These are phyloP conservation scores for Cyprinus carpio DNA, from an alignment of 2,113 vertebrate genomes.

Conservation along the genomic window DNA sequence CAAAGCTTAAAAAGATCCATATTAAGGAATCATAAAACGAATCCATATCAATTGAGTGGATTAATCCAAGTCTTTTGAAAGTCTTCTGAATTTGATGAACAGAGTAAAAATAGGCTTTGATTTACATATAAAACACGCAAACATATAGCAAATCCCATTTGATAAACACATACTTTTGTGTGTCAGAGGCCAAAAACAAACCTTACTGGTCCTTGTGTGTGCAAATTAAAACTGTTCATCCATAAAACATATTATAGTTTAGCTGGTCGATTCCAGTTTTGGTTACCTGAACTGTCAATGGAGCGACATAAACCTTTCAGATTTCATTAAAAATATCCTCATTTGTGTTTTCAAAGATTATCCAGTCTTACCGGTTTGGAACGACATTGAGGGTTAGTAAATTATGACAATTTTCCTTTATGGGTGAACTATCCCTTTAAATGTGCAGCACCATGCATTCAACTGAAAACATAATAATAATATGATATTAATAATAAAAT, in stretches of 20 bases:
- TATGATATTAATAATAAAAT: background rate
- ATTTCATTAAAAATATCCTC: background rate
- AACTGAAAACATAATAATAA: background rate
- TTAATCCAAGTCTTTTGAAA: background rate
- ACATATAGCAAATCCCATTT: background rate
- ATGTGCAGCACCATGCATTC: background rate
- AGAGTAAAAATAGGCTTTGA: background rate
- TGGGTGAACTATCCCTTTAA: background rate
- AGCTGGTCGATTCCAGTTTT: background rate
- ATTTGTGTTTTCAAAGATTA: background rate
- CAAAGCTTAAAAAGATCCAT: background rate
- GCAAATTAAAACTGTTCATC: conserved; percentile 2
- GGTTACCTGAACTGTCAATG: background rate
- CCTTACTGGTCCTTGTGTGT: background rate
- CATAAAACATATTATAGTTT: background rate
- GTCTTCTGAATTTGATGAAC: too few relatives aligned
- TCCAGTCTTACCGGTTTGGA: background rate
- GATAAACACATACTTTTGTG: background rate
- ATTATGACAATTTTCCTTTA: background rate
- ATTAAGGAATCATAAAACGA: background rate
- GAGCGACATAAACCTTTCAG: background rate
- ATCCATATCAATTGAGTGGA: background rate
- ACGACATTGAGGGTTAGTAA: background rate
- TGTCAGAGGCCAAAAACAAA: background rate
- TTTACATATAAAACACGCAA: background rate